Percentiles rank a stretch among this genome's conserved stretches.
Evolutionary conservation across 2,113 vertebrate genomes (phyloP).

Genomic region (Cynopterus brachyotis): DNA sequence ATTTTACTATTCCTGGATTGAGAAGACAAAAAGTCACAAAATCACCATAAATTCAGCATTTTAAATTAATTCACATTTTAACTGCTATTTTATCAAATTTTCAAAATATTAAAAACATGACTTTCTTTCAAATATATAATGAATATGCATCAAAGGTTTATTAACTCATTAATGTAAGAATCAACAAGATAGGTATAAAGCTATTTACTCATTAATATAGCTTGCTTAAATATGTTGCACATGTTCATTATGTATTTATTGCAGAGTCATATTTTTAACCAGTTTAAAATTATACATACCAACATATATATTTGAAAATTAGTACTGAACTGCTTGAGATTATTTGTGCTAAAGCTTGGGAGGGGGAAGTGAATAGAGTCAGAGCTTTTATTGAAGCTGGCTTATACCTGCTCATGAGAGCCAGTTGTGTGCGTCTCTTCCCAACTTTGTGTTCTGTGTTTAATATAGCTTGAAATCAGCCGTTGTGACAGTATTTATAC

Average conservation of each 20-base stretch:
- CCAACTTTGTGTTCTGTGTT: background rate
- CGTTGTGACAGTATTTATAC: background rate
- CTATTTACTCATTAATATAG: background rate
- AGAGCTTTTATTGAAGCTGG: background rate
- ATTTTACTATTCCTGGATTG: background rate
- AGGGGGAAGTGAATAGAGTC: background rate
- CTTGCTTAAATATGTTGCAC: background rate
- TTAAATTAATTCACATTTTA: background rate
- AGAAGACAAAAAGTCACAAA: background rate
- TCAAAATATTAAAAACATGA: conserved; percentile 1
- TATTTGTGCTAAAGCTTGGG: background rate
- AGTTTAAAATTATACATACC: background rate
- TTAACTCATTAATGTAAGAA: background rate
- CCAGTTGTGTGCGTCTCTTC: background rate
- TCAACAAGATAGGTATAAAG: background rate
- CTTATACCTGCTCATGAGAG: background rate
- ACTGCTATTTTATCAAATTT: conserved; percentile 14
- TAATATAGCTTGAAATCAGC: background rate
- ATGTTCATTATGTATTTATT: background rate
- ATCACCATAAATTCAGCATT: background rate
- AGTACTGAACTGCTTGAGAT: background rate
- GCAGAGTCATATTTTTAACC: background rate
- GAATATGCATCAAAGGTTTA: background rate
- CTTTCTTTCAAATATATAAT: background rate
- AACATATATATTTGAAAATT: background rate